Evolutionary conservation across 2,888 invertebrate genomes (phyloP).

Genomic region (Elaeidobius kamerunicus): DNA sequence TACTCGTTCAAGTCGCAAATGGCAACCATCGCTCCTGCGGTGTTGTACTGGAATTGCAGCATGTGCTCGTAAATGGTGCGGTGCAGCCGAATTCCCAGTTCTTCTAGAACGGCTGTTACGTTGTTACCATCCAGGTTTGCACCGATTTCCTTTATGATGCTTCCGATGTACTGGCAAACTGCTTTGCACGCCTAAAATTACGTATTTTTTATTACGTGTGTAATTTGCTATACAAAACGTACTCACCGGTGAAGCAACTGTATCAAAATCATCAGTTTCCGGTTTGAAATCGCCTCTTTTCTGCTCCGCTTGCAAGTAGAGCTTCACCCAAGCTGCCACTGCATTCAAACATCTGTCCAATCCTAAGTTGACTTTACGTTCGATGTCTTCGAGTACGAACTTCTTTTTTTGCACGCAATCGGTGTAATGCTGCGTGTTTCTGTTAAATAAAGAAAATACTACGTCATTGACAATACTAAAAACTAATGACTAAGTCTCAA

Average conservation of each 20-base stretch:
- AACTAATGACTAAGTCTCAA: too few species aligned
- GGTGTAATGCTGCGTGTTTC: constrained; percentile 83
- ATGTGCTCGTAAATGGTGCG: constrained; percentile 92
- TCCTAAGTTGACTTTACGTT: constrained; percentile 87
- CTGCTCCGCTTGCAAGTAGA: constrained; percentile 88
- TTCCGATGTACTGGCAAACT: constrained; percentile 80
- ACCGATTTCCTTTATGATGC: constrained; percentile 73
- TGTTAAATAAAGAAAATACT: constrained; percentile 51
- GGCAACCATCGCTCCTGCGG: constrained; percentile 94
- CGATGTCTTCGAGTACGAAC: constrained; percentile 80
- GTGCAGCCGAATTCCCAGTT: constrained; percentile 90
- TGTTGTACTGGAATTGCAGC: constrained; percentile 91
- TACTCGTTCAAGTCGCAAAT: constrained; percentile 99
- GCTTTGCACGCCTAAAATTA: constrained; percentile 70
- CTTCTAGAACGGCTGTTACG: constrained; percentile 78
- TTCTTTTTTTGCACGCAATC: constrained; percentile 87
- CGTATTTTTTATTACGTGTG: not conserved
- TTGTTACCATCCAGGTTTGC: constrained; percentile 90
- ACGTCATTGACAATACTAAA: constrained; percentile 3
- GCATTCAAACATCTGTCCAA: constrained; percentile 81
- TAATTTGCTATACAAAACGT: not conserved
- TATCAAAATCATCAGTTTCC: constrained; percentile 78
- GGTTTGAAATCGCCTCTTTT: constrained; percentile 93
- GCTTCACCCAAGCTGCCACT: constrained; percentile 86
- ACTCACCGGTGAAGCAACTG: constrained; percentile 75